These are phyloP conservation scores for Drosophila ercepeae DNA, from an alignment of 1,140 invertebrate genomes.

Conservation along the genomic window DNA sequence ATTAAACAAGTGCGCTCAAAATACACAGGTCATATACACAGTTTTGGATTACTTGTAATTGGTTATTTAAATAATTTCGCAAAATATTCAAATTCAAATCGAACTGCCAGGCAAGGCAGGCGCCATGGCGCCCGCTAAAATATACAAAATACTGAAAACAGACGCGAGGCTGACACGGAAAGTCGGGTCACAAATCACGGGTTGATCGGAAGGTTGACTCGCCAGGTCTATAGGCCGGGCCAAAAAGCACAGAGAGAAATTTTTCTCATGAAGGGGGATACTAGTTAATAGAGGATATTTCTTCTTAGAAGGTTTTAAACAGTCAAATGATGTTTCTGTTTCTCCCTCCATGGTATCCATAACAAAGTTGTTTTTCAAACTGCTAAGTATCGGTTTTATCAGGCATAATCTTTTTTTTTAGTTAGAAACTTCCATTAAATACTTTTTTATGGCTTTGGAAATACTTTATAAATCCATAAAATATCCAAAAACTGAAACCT, in stretches of 20 bases:
- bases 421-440: no score
- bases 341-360: no score
- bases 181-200: slow-evolving; percentile 52
- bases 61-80: slow-evolving; percentile 43
- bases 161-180: slow-evolving; percentile 46
- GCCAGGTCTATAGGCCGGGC: slow-evolving; percentile 1
- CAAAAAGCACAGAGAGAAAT: not conserved
- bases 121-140: slow-evolving; percentile 51
- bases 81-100: slow-evolving; percentile 69
- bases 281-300: no score
- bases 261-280: no score
- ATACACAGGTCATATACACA: slow-evolving; percentile 9
- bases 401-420: no score
- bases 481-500: no score
- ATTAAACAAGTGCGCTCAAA: slow-evolving; percentile 44
- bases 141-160: slow-evolving; percentile 17
- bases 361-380: no score
- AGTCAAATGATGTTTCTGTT: no score
- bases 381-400: no score
- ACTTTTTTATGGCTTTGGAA: no score
- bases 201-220: slow-evolving; percentile 26
- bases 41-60: slow-evolving; percentile 36
- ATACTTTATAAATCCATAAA: no score
- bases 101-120: slow-evolving; percentile 71
- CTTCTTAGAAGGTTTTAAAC: no score